A percentile compares a stretch with the other conserved stretches of the same genome.
Conservation (phyloP, 2,888 invertebrate genomes). For the Neoaliturus tenellus region DNA sequence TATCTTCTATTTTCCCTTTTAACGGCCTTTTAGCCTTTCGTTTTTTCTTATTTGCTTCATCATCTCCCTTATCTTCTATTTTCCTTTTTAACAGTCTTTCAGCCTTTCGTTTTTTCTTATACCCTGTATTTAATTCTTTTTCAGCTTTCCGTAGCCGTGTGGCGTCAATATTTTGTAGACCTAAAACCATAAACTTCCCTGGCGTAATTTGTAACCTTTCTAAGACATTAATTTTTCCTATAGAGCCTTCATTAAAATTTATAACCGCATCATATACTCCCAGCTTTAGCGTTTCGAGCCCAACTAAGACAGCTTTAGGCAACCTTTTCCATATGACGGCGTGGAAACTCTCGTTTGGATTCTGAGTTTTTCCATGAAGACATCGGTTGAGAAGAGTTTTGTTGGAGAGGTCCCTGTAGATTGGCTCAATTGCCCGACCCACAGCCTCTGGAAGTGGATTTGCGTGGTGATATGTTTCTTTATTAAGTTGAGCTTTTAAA, state of each 20-base stretch:
- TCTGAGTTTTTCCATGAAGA: constrained; percentile 51
- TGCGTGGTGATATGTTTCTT: not conserved
- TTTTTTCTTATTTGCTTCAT: constrained; percentile 39
- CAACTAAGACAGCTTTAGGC: not conserved
- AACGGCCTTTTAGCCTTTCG: not conserved
- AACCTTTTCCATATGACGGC: not conserved
- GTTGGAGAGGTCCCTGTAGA: not conserved
- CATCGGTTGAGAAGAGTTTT: constrained; percentile 45
- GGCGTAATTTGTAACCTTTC: constrained; percentile 3
- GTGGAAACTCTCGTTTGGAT: constrained; percentile 43
- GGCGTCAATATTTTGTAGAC: not conserved
- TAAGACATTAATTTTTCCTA: constrained; percentile 27
- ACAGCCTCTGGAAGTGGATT: constrained; percentile 1
- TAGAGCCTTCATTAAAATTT: not conserved
- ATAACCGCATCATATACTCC: constrained; percentile 12
- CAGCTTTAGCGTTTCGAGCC: not conserved
- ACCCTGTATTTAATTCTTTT: constrained; percentile 12
- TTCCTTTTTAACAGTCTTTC: not conserved
- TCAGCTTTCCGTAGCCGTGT: constrained; percentile 7
- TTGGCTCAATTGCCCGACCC: not conserved
- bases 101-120: constrained; percentile 12
- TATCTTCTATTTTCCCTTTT: constrained; percentile 5
- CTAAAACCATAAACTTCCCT: not conserved
- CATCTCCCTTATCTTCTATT: not conserved
- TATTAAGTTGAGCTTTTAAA: too few species aligned